These are phyloP conservation scores for Eutrigla gurnardus DNA, from an alignment of 2,797 vertebrate species.

Conservation along the genomic window DNA sequence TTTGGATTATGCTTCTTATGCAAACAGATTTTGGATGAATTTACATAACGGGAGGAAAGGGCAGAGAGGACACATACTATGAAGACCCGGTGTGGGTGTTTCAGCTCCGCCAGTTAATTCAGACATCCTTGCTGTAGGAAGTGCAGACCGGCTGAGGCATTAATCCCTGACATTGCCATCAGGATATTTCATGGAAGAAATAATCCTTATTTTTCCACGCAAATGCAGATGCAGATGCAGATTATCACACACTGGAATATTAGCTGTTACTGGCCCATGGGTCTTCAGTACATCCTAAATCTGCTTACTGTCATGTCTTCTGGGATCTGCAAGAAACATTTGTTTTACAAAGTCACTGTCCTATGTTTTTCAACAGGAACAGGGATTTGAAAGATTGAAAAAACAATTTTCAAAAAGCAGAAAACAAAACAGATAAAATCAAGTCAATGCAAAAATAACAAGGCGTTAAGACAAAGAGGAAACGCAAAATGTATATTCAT, in stretches of 20 bases:
- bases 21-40: constrained; percentile 79
- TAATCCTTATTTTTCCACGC: constrained; percentile 32
- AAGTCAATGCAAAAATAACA: background rate
- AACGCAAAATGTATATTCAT: background rate
- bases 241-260: constrained; percentile 57
- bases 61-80: constrained; percentile 32
- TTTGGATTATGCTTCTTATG: constrained; percentile 79
- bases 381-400: background rate
- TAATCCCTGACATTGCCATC: constrained; percentile 49
- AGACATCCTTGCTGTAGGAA: constrained; percentile 11
- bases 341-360: background rate
- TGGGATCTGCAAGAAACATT: background rate
- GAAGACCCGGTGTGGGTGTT: background rate
- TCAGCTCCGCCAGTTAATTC: constrained; percentile 37
- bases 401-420: background rate
- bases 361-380: background rate
- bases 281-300: constrained; percentile 38
- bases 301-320: constrained; percentile 25
- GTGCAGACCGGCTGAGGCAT: background rate
- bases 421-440: background rate
- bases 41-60: constrained; percentile 75
- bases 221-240: constrained; percentile 51
- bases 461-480: background rate
- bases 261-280: constrained; percentile 36
- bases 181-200: constrained; percentile 38